Evolutionary conservation across 2,113 vertebrate species (phyloP).

Genomic region (Dinomys branickii): DNA sequence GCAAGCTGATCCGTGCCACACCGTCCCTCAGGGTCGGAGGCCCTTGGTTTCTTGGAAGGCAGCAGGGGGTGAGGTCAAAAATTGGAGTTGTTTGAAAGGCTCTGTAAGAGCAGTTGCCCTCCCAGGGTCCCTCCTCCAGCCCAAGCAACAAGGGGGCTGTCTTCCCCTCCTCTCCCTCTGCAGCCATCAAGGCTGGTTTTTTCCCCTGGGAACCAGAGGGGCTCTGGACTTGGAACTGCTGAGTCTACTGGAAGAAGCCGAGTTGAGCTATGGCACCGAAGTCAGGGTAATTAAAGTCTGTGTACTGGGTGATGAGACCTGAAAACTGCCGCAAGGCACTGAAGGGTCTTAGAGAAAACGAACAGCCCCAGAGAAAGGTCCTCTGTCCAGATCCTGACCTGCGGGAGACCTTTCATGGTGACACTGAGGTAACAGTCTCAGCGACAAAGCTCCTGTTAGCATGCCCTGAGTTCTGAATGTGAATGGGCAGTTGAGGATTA

Average conservation of each 20-base stretch:
- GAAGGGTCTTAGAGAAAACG: background rate
- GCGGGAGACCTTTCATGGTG: background rate
- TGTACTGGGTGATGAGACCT: background rate
- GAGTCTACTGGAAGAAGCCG: background rate
- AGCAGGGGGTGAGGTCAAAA: background rate
- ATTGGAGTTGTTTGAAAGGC: background rate
- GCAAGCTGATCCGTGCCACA: background rate
- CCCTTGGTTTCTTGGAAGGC: background rate
- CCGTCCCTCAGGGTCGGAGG: background rate
- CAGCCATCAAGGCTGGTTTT: background rate
- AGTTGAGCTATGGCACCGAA: background rate
- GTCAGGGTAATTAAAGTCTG: background rate
- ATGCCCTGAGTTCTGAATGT: background rate
- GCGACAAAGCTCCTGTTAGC: background rate
- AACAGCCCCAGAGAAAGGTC: background rate
- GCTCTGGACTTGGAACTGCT: background rate
- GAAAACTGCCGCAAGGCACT: background rate
- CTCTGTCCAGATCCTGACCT: background rate
- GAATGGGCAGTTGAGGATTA: background rate
- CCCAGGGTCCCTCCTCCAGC: background rate
- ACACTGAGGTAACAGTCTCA: background rate
- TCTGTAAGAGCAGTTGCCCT: background rate
- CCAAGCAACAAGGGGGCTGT: background rate
- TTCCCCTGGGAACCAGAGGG: background rate
- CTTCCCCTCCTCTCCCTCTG: background rate